A percentile compares a stretch with the other conserved stretches of the same genome.
Evolutionary conservation across 2,113 vertebrate species (phyloP).

Genomic region (Coregonus clupeaformis): DNA sequence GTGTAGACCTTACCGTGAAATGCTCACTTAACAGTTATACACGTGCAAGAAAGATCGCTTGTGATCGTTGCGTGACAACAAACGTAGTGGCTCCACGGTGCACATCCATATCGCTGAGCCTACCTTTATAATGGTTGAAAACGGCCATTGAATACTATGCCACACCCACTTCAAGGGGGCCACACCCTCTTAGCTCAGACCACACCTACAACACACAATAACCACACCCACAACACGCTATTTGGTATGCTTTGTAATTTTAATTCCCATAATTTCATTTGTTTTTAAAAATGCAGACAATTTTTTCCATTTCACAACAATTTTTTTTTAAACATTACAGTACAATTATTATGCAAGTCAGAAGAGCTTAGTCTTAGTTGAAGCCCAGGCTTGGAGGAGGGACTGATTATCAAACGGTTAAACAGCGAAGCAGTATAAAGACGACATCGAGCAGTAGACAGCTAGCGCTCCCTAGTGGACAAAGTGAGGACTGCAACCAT

Average conservation of each 20-base stretch:
- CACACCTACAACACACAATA: not conserved
- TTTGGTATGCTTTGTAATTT: slow-evolving; percentile 78
- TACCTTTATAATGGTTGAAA: too few species aligned
- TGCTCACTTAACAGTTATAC: too few species aligned
- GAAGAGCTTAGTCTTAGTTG: slow-evolving; percentile 62
- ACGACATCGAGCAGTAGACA: slow-evolving; percentile 61
- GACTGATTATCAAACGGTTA: slow-evolving; percentile 49
- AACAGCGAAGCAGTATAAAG: slow-evolving; percentile 66
- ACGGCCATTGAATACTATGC: too few species aligned
- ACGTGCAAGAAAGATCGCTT: too few species aligned
- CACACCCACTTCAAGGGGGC: too few species aligned
- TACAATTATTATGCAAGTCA: slow-evolving; percentile 78
- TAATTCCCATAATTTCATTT: slow-evolving; percentile 82
- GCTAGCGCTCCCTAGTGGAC: too few species aligned
- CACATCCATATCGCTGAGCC: too few species aligned
- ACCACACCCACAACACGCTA: slow-evolving; percentile 26
- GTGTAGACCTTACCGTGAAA: too few species aligned
- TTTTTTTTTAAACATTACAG: too few species aligned
- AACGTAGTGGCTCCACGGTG: too few species aligned
- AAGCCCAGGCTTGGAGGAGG: slow-evolving; percentile 57
- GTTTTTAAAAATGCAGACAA: slow-evolving; percentile 78
- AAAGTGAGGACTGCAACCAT: too few species aligned
- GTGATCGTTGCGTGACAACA: too few species aligned
- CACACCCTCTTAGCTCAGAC: not conserved
- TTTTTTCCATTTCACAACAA: slow-evolving; percentile 52